These are phyloP conservation scores for Andricus grossulariae DNA, from an alignment of 1,140 invertebrate genomes.

Conservation along the genomic window DNA sequence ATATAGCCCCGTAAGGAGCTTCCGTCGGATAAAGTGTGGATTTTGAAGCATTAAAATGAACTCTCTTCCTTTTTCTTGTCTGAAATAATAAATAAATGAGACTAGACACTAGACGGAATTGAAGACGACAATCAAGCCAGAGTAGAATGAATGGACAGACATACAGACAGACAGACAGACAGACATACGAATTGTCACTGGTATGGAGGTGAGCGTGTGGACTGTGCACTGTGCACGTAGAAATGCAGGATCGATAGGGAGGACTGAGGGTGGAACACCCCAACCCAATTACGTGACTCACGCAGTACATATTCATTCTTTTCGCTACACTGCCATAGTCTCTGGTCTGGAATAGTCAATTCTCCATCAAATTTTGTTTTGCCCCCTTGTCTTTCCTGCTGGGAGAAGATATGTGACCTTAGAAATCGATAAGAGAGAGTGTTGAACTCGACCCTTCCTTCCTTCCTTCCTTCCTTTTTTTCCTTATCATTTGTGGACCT, in stretches of 20 bases:
- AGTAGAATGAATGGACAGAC: neutral
- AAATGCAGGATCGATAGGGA: slow-evolving; percentile 69
- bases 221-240: slow-evolving; percentile 44
- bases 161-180: too few species aligned
- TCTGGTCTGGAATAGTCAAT: neutral
- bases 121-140: slow-evolving; percentile 3
- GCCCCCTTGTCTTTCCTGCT: too few species aligned
- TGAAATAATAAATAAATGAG: too few species aligned
- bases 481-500: neutral
- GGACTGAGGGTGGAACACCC: slow-evolving; percentile 61
- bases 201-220: slow-evolving; percentile 31
- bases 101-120: neutral
- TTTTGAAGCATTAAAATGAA: too few species aligned
- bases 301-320: slow-evolving; percentile 32
- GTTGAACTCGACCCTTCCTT: neutral
- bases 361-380: slow-evolving; percentile 10
- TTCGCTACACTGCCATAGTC: neutral
- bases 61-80: too few species aligned
- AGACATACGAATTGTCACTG: slow-evolving; percentile 10
- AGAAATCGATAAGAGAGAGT: slow-evolving; percentile 24
- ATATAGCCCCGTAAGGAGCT: too few species aligned
- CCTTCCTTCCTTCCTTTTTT: too few species aligned
- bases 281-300: slow-evolving; percentile 70
- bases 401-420: slow-evolving; percentile 1
- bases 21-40: too few species aligned